phyloP scores from a whole-genome alignment of 2,113 vertebrate species.

The Pantherophis guttatus region DNA sequence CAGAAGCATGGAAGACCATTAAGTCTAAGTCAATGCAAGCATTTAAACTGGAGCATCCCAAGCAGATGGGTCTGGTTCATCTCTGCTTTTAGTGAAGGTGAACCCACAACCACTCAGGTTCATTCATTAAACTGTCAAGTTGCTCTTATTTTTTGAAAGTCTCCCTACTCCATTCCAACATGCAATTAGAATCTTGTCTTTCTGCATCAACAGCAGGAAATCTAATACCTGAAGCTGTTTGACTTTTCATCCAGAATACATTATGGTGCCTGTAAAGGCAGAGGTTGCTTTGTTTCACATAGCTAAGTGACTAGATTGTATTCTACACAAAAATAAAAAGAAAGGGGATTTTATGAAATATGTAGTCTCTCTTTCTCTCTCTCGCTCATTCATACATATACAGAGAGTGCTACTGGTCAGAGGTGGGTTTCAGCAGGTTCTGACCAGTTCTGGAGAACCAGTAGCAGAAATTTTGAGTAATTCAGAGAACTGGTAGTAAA shows the following conservation, averaged over 20 bases:
- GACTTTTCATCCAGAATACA: neutral
- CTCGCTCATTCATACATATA: neutral
- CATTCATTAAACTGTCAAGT: neutral
- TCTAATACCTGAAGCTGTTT: neutral
- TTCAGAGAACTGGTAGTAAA: no score
- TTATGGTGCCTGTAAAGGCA: neutral
- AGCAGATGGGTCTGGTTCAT: neutral
- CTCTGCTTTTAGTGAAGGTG: neutral
- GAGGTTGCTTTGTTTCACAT: neutral
- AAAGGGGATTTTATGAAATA: neutral
- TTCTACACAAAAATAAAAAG: neutral
- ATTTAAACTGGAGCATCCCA: neutral
- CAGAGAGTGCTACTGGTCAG: neutral
- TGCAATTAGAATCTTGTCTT: neutral
- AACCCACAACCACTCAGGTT: neutral
- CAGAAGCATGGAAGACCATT: neutral
- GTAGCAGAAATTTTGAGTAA: no score
- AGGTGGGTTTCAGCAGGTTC: no score
- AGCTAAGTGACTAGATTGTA: neutral
- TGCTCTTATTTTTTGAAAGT: neutral
- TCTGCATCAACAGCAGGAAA: neutral
- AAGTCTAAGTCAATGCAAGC: neutral
- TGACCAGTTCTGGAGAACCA: no score
- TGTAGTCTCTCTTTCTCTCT: neutral
- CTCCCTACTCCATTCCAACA: neutral